A percentile compares a stretch with the other conserved stretches of the same genome.
These are phyloP conservation scores for Hypsopygia costalis DNA, from an alignment of 2,888 invertebrate species.

Conservation along the genomic window DNA sequence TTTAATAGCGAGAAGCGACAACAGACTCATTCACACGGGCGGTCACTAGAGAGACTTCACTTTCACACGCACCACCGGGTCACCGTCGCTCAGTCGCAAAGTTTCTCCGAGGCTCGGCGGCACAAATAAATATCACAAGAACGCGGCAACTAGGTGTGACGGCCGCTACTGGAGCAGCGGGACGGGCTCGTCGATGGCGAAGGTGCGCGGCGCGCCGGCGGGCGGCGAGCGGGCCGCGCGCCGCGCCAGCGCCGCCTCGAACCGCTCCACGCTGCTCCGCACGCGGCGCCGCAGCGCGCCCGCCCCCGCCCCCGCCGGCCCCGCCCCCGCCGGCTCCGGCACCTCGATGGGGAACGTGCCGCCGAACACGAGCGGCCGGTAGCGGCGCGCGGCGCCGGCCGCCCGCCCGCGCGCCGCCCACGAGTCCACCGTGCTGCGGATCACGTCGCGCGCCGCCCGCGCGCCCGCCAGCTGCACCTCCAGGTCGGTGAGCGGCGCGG, in stretches of 20 bases:
- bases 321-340: slow-evolving; percentile 19
- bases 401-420: slow-evolving; percentile 68
- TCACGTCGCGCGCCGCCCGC: slow-evolving; percentile 57
- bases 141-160: no score
- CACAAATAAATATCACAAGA: background rate
- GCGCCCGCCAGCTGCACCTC: slow-evolving; percentile 17
- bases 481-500: slow-evolving; percentile 20
- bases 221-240: slow-evolving; percentile 22
- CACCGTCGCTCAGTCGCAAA: no score
- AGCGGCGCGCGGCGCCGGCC: slow-evolving; percentile 29
- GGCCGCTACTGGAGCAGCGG: slow-evolving; percentile 14
- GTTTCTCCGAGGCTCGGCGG: no score
- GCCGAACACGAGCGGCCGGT: slow-evolving; percentile 88
- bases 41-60: no score
- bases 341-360: slow-evolving; percentile 92
- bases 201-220: slow-evolving; percentile 61
- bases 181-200: slow-evolving; percentile 78
- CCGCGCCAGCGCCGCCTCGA: slow-evolving; percentile 55
- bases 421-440: slow-evolving; percentile 82
- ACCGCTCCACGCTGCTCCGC: slow-evolving; percentile 70
- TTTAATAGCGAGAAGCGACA: no score
- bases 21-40: no score
- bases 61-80: background rate
- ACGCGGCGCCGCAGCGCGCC: slow-evolving; percentile 50
- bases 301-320: slow-evolving; percentile 28